Evolutionary conservation across 2,113 vertebrate genomes (phyloP).

Genomic region (Notarius quadriscutis): DNA sequence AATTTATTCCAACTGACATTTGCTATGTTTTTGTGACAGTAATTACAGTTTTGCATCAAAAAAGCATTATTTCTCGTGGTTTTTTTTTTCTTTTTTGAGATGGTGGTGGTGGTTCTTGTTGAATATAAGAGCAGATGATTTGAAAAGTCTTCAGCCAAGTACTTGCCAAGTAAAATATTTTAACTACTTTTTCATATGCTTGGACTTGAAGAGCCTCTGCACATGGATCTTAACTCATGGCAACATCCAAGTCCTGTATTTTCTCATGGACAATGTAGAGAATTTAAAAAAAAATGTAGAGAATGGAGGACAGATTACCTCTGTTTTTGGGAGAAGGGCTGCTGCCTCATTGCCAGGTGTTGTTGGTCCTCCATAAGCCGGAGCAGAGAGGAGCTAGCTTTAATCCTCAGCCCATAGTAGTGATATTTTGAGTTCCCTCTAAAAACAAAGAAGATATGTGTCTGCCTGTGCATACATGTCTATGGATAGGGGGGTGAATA

Average conservation of each 20-base stretch:
- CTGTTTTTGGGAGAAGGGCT: slow-evolving; percentile 93
- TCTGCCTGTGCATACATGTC: background rate
- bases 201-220: background rate
- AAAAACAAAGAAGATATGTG: slow-evolving; percentile 30
- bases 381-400: slow-evolving; percentile 86
- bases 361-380: slow-evolving; percentile 93
- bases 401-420: slow-evolving; percentile 92
- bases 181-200: too few relatives aligned
- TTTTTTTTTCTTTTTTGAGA: too few relatives aligned
- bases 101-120: too few relatives aligned
- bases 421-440: slow-evolving; percentile 95
- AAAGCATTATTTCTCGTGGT: too few relatives aligned
- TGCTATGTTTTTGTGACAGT: too few relatives aligned
- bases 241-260: background rate
- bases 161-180: too few relatives aligned
- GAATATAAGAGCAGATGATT: background rate
- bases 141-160: background rate
- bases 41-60: too few relatives aligned
- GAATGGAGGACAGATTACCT: slow-evolving; percentile 69
- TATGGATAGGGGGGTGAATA: background rate
- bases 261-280: background rate
- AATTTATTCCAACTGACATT: background rate
- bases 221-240: background rate
- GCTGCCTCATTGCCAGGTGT: slow-evolving; percentile 91
- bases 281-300: background rate